Conservation (phyloP, 2,888 invertebrate species). For the Macropis europaea region DNA sequence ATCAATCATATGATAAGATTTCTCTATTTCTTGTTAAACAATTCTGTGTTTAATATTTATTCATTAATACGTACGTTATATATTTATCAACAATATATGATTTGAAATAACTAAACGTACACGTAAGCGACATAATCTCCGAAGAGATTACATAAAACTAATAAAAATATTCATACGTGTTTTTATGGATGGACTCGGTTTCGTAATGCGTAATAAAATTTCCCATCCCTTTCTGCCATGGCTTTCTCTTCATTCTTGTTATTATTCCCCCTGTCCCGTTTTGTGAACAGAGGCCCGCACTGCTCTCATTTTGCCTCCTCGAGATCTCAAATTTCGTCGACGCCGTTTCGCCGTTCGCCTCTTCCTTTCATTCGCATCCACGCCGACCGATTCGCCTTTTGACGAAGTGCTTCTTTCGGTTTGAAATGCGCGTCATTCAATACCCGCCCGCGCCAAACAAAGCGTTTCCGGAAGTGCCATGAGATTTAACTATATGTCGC, state of each 20-base stretch:
- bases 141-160: too few species aligned
- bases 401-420: constrained; percentile 77
- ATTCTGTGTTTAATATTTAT: too few species aligned
- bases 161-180: background rate
- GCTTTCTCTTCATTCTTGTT: constrained; percentile 1
- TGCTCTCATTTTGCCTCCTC: constrained; percentile 67
- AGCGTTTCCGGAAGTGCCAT: constrained; percentile 69
- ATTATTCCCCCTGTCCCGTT: constrained; percentile 37
- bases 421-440: constrained; percentile 71
- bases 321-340: constrained; percentile 66
- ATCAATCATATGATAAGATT: too few species aligned
- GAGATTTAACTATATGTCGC: constrained; percentile 57
- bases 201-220: constrained; percentile 28
- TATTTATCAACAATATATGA: too few species aligned
- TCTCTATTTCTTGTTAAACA: too few species aligned
- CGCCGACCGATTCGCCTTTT: constrained; percentile 73
- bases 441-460: constrained; percentile 65
- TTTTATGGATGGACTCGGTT: background rate
- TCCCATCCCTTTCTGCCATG: background rate
- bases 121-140: too few species aligned
- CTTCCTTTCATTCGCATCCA: constrained; percentile 48
- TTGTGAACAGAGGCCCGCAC: constrained; percentile 47
- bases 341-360: constrained; percentile 60
- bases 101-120: too few species aligned
- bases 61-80: too few species aligned